A percentile compares a stretch with the other conserved stretches of the same genome.
phyloP scores from a whole-genome alignment of 1,140 invertebrate genomes.

The Ips nitidus region DNA sequence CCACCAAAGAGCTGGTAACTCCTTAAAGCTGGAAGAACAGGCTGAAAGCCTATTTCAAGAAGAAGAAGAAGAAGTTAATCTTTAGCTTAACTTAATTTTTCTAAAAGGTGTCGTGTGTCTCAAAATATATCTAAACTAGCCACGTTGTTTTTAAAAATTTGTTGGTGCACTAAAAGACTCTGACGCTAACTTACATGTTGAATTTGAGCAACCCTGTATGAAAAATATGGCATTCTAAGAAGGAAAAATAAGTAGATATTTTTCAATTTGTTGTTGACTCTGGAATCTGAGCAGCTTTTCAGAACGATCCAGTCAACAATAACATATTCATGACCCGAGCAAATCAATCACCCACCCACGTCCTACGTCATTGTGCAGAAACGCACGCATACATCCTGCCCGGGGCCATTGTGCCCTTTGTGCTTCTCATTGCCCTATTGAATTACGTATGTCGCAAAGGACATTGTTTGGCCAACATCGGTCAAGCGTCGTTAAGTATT shows the following conservation, averaged over 20 bases:
- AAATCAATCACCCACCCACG: conserved; percentile 26
- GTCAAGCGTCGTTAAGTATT: conserved; percentile 37
- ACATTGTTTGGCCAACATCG: conserved; percentile 34
- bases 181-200: no score
- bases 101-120: no score
- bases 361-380: conserved; percentile 21
- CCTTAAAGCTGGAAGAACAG: no score
- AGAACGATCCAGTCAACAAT: conserved; percentile 4
- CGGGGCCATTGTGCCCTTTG: conserved; percentile 30
- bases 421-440: conserved; percentile 32
- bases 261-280: neutral
- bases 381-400: conserved; percentile 28
- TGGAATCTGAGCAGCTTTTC: neutral
- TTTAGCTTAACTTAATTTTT: no score
- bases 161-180: no score
- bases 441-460: conserved; percentile 34
- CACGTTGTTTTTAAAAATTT: no score
- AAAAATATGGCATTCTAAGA: no score
- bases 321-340: conserved; percentile 12
- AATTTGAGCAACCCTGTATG: no score
- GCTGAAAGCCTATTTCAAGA: no score
- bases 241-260: neutral
- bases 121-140: no score
- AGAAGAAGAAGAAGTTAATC: no score
- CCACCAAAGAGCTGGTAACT: no score